phyloP scores from a whole-genome alignment of 1,140 invertebrate species.

The Popillia japonica region DNA sequence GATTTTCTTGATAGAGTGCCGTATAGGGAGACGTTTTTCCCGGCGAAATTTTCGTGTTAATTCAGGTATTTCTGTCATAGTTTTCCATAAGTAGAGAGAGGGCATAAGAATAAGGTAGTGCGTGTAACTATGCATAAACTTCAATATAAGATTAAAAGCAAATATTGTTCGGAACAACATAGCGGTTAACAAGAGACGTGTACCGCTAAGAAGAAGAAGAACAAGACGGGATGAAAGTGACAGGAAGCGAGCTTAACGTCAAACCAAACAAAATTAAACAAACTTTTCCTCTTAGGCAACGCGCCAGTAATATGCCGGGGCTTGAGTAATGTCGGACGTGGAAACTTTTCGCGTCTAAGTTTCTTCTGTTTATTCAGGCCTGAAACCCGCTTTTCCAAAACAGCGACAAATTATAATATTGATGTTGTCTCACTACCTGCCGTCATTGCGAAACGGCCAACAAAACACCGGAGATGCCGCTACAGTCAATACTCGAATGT shows the following conservation, averaged over 20 bases:
- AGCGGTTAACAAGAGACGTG: constrained; percentile 53
- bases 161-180: constrained; percentile 58
- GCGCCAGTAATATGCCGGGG: constrained; percentile 54
- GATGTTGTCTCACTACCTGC: constrained; percentile 51
- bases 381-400: constrained; percentile 54
- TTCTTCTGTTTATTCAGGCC: constrained; percentile 53
- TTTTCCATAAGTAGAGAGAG: neutral
- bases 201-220: constrained; percentile 41
- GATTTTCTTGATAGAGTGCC: constrained; percentile 2
- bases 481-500: neutral
- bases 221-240: constrained; percentile 59
- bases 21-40: too few species aligned
- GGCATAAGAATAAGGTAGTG: neutral
- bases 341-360: constrained; percentile 60
- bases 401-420: constrained; percentile 60
- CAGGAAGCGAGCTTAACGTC: constrained; percentile 60
- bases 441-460: constrained; percentile 41
- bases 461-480: too few species aligned
- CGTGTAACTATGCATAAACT: constrained; percentile 55
- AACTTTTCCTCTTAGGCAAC: constrained; percentile 61
- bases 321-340: constrained; percentile 42
- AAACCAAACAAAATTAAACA: constrained; percentile 62
- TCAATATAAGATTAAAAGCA: constrained; percentile 55
- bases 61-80: too few species aligned
- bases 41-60: too few species aligned